Percentiles rank a stretch among this genome's conserved stretches.
phyloP scores from a whole-genome alignment of 1,140 invertebrate species.

The Conus ventricosus region DNA sequence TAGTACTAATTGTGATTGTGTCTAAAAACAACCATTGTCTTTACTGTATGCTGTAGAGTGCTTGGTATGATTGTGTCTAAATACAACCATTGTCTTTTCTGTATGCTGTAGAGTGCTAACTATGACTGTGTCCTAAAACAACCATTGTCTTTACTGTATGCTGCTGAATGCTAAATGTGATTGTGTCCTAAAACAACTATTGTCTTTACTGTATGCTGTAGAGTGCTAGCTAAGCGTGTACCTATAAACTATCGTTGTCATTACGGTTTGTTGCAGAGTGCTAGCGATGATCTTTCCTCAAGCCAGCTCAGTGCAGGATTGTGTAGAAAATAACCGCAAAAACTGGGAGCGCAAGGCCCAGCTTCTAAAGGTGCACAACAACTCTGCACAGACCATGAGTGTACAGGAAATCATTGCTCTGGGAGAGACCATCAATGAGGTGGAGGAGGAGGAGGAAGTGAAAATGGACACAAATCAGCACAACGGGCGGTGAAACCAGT shows the following conservation, averaged over 20 bases:
- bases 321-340: constrained; percentile 69
- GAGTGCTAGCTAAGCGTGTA: too few species aligned
- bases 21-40: too few species aligned
- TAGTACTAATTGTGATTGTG: too few species aligned
- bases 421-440: constrained; percentile 44
- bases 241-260: too few species aligned
- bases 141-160: too few species aligned
- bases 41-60: too few species aligned
- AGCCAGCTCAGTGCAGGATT: constrained; percentile 50
- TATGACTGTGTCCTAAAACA: background rate
- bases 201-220: too few species aligned
- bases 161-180: too few species aligned
- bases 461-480: constrained; percentile 26
- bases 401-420: constrained; percentile 67
- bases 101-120: background rate
- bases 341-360: constrained; percentile 70
- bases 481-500: constrained; percentile 21
- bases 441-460: constrained; percentile 36
- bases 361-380: constrained; percentile 59
- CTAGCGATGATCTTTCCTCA: constrained; percentile 67
- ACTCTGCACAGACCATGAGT: constrained; percentile 62
- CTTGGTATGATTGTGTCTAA: too few species aligned
- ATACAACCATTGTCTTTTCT: too few species aligned
- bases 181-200: too few species aligned
- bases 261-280: constrained; percentile 55